Evolutionary conservation across 2,888 invertebrate species (phyloP).

Genomic region (Hemithea aestivaria): DNA sequence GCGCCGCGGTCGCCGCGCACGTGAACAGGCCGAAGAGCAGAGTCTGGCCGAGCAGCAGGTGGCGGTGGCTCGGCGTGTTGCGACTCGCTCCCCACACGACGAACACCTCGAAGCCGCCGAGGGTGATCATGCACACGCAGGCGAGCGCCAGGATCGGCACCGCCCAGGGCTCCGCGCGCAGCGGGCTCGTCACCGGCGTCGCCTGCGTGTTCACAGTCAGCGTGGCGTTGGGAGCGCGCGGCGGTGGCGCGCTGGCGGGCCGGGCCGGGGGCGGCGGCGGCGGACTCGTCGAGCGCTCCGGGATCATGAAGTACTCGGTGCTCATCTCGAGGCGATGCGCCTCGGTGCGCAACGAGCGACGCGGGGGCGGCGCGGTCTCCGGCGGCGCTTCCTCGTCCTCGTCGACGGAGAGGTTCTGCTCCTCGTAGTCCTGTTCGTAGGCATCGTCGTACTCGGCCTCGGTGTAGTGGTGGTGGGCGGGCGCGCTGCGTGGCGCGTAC

Average conservation of each 20-base stretch:
- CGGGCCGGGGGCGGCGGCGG: slow-evolving; percentile 54
- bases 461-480: slow-evolving; percentile 41
- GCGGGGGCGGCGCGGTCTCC: slow-evolving; percentile 49
- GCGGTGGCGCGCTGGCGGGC: slow-evolving; percentile 41
- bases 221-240: slow-evolving; percentile 46
- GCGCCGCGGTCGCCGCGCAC: slow-evolving; percentile 88
- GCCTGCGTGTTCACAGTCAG: slow-evolving; percentile 36
- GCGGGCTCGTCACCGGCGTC: slow-evolving; percentile 50
- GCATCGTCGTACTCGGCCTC: slow-evolving; percentile 55
- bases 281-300: slow-evolving; percentile 65
- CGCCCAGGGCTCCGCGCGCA: slow-evolving; percentile 92
- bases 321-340: slow-evolving; percentile 86
- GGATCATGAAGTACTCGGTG: slow-evolving; percentile 90
- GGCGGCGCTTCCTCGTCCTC: slow-evolving; percentile 40
- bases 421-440: slow-evolving; percentile 59
- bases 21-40: slow-evolving; percentile 90
- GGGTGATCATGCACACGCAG: slow-evolving; percentile 89
- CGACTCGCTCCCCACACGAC: slow-evolving; percentile 89
- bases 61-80: slow-evolving; percentile 89
- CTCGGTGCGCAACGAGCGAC: slow-evolving; percentile 62
- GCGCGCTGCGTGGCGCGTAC: slow-evolving; percentile 59
- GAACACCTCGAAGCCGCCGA: slow-evolving; percentile 93
- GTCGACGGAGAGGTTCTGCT: slow-evolving; percentile 41
- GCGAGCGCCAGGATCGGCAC: slow-evolving; percentile 92
- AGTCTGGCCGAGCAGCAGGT: slow-evolving; percentile 92